phyloP scores from a whole-genome alignment of 2,888 invertebrate genomes.

The Lasioglossum villosulum region DNA sequence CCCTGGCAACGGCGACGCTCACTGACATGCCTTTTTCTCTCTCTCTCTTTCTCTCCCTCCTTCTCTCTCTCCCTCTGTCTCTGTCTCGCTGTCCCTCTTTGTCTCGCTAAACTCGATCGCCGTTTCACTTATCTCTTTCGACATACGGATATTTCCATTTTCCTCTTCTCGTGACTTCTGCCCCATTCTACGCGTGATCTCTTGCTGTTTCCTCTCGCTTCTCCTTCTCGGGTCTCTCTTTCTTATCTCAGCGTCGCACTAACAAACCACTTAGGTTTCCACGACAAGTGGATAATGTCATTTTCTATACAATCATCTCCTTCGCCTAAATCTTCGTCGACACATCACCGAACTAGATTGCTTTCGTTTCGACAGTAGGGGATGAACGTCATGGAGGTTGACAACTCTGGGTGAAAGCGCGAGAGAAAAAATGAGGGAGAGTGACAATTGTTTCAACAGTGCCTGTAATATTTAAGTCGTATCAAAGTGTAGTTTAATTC shows the following conservation, averaged over 20 bases:
- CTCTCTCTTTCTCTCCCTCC: conserved; percentile 37
- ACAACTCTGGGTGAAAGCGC: not conserved
- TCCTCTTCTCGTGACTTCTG: conserved; percentile 43
- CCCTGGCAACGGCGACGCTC: conserved; percentile 79
- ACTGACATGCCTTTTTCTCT: conserved; percentile 59
- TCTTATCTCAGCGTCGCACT: conserved; percentile 26
- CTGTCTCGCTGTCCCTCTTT: conserved; percentile 25
- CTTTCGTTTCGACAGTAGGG: conserved; percentile 1
- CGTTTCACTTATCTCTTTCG: conserved; percentile 65
- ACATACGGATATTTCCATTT: conserved; percentile 64
- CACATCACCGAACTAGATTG: conserved; percentile 7
- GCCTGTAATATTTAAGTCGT: not conserved
- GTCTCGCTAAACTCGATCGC: conserved; percentile 53
- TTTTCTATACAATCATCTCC: conserved; percentile 59
- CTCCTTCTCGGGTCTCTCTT: not conserved
- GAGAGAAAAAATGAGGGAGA: not conserved
- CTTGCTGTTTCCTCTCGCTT: not conserved
- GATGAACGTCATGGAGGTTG: not conserved
- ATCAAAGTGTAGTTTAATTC: not conserved
- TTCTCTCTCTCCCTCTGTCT: conserved; percentile 18
- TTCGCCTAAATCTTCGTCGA: conserved; percentile 13
- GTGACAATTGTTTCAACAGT: not conserved
- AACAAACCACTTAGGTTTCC: conserved; percentile 42
- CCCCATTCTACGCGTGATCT: conserved; percentile 7
- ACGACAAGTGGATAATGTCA: conserved; percentile 77